phyloP scores from a whole-genome alignment of 2,113 vertebrate genomes.

The Gadus chalcogrammus region DNA sequence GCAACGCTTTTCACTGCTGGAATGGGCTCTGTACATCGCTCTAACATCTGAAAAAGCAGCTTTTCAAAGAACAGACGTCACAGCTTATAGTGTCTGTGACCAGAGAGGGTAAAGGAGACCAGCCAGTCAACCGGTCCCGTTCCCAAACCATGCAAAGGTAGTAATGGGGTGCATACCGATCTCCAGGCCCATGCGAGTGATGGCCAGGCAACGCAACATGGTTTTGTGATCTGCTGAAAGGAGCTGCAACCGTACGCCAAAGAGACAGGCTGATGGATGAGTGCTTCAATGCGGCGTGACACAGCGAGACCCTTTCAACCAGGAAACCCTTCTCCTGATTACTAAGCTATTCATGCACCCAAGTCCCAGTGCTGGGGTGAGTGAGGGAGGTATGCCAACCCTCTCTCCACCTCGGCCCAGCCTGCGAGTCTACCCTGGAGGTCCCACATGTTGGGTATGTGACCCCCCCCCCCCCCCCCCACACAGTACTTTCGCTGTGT shows the following conservation, averaged over 20 bases:
- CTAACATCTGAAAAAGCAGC: not conserved
- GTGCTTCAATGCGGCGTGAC: constrained; percentile 24
- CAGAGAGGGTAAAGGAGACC: not conserved
- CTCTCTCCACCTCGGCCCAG: not conserved
- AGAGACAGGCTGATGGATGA: constrained; percentile 35
- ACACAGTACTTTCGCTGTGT: constrained; percentile 41
- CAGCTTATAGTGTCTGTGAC: constrained; percentile 18
- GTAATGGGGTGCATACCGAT: constrained; percentile 26
- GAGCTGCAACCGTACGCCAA: constrained; percentile 18
- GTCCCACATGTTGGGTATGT: constrained; percentile 11
- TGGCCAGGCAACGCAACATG: constrained; percentile 16
- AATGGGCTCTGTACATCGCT: no score
- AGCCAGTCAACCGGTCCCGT: constrained; percentile 1
- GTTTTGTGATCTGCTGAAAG: constrained; percentile 37
- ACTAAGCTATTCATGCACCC: constrained; percentile 15
- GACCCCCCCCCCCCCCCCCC: constrained; percentile 1
- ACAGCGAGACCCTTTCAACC: constrained; percentile 13
- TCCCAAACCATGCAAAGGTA: not conserved
- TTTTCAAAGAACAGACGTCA: constrained; percentile 22
- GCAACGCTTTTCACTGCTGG: not conserved
- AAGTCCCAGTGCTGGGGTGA: not conserved
- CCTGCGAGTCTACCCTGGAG: constrained; percentile 26
- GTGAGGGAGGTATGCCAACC: not conserved
- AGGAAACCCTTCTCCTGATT: constrained; percentile 11
- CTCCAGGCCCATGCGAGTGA: constrained; percentile 15